A percentile compares a stretch with the other conserved stretches of the same genome.
Conservation (phyloP, 2,888 invertebrate genomes). For the Actias luna region DNA sequence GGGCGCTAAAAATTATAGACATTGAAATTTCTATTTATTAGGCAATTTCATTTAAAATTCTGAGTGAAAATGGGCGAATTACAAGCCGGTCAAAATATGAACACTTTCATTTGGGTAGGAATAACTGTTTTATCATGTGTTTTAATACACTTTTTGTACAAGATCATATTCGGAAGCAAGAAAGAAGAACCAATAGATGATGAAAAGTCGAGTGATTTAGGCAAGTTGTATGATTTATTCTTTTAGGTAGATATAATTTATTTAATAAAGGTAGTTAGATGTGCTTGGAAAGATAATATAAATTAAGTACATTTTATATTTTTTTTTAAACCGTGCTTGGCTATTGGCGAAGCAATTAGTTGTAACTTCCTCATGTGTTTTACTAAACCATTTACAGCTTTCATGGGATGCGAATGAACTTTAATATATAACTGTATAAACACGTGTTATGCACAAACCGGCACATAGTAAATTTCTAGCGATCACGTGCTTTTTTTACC, state of each 20-base stretch:
- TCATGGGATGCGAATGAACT: neutral
- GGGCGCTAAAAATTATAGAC: conserved; percentile 42
- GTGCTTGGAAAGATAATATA: neutral
- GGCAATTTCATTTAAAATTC: conserved; percentile 47
- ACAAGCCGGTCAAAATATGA: conserved; percentile 59
- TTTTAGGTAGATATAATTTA: conserved; percentile 11
- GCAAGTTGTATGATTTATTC: conserved; percentile 39
- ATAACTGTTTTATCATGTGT: conserved; percentile 59
- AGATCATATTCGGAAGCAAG: conserved; percentile 60
- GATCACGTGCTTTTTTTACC: neutral
- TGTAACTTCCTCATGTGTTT: neutral
- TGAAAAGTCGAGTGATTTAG: conserved; percentile 64
- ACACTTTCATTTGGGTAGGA: conserved; percentile 53
- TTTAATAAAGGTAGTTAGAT: neutral
- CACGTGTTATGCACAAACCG: neutral
- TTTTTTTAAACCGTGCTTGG: neutral
- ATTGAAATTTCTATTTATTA: conserved; percentile 28
- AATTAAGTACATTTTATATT: neutral
- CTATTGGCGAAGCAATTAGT: neutral
- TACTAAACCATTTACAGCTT: neutral
- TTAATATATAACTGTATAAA: neutral
- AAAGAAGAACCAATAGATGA: conserved; percentile 58
- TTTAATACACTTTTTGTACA: conserved; percentile 65
- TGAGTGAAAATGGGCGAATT: conserved; percentile 74
- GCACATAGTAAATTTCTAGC: neutral